Evolutionary conservation across 2,888 invertebrate species (phyloP), one percentile per base, ranked within the genome.

Genomic region (Drosophila meridionalis): DNA sequence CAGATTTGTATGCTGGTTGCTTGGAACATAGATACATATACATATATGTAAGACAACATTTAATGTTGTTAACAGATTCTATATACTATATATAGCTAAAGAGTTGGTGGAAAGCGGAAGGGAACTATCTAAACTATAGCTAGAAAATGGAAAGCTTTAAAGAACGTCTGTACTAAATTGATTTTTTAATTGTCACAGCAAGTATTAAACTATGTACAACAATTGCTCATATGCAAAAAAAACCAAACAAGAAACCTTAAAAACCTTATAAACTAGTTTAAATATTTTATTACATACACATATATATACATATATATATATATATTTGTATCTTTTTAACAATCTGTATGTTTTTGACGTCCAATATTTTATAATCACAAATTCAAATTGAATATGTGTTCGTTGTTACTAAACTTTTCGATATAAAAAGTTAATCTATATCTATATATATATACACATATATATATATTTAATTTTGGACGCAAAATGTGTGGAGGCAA

Each of bases 331-430:
- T 83, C 88, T 89, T 89, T 78, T 88, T 68, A 78, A 88, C 86
- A 80, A 88, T 86, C 85, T 86, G 69, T 86, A 88, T 86, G 85
- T 86, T 90, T 86, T 86, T 68, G 74, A 86, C 86, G 90, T 90
- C 83, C 76, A 89, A 75, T 86, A 86, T 86, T 83, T 84, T 87
- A 73, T 80, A 80, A 72, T 69, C 77, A 73, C 77, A 85, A 80
- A 77, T 83, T 85, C 72, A 73, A 78, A 61, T 40, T 76, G 85
- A 87, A 73, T 82, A 64, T 82, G 83, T 86, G 86, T 85, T 87
- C 60, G 74, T 87, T 79, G 89, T 87, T 89, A 68, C 63, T 70
- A 61, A 78, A 87, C 73, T 71, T 79, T 69, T 68, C 68, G 66
- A 83, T 76, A 60, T 62, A 60, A 63, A 65, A 64, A 52, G 26